Evolutionary conservation across 2,113 vertebrate genomes (phyloP).

Genomic region (Crotalus helleri): DNA sequence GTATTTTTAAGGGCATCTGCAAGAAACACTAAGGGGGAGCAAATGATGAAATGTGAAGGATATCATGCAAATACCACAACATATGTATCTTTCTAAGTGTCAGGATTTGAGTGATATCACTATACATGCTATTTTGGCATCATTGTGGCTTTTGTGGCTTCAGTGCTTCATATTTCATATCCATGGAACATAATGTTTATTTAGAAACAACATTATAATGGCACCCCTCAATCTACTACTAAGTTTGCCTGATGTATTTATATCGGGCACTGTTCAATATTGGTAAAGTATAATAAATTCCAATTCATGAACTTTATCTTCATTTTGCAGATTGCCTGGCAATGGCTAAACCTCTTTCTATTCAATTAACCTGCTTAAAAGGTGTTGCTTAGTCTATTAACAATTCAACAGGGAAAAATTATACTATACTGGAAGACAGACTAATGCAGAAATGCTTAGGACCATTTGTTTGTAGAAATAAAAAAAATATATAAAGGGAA

Average conservation of each 20-base stretch:
- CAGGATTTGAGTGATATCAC: neutral
- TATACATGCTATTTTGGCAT: neutral
- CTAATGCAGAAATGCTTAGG: neutral
- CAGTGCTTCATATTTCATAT: slow-evolving; percentile 8
- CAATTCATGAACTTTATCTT: slow-evolving; percentile 19
- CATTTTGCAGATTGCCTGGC: slow-evolving; percentile 22
- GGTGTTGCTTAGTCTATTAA: slow-evolving; percentile 18
- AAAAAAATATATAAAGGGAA: neutral
- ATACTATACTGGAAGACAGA: neutral
- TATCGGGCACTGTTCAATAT: slow-evolving; percentile 15
- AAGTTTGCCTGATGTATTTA: slow-evolving; percentile 12
- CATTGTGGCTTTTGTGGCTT: neutral
- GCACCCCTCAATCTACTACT: neutral
- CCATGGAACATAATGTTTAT: slow-evolving; percentile 1
- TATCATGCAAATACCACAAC: neutral
- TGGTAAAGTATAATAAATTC: neutral
- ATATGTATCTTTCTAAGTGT: neutral
- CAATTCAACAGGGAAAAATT: neutral
- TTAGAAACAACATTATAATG: neutral
- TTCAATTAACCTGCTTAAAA: slow-evolving; percentile 21
- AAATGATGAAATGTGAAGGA: neutral
- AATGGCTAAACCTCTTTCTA: slow-evolving; percentile 26
- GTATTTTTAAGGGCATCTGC: neutral
- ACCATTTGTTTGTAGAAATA: slow-evolving; percentile 11
- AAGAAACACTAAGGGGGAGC: neutral